Base-by-base conservation (phyloP, 1,140 invertebrate genomes). In the Drosophila elegans region DNA sequence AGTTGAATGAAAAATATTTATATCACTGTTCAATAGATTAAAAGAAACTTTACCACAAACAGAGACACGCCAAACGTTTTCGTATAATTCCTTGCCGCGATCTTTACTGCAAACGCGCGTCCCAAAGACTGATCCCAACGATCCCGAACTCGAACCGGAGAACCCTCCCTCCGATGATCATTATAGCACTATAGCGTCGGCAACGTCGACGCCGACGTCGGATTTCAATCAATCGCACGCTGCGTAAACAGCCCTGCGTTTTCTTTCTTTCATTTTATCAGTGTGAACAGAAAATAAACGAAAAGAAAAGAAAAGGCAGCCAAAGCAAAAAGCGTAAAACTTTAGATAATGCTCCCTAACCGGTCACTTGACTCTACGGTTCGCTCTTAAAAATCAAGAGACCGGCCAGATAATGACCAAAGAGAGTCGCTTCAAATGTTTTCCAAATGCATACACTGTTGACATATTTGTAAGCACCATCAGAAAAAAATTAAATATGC, bases 71-170 rank as follows among this genome's bases (percentile, higher is more conserved):
- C 6, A 1, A 4, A 10, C 2, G 11, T 39, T 29, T 44, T 13
- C 16, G 34, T n/a, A 4, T n/a, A 48, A 29, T 76, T 45, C 41
- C 29, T n/a, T 42, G 32, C 38, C 64, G 54, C 82, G 82, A 73
- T 83, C 84, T 69, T 59, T 42, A 78, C 76, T 41, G 44, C 60
- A 51, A 62, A 63, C 62, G 62, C 61, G 63, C 84, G 59, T 49
- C 45, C 71, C 84, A 83, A 45, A 67, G 63, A 88, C 83, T 86
- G 83, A 88, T 88, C 71, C 59, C 67, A 72, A 27, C 60, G 42
- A 67, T 61, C 55, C 52, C 21, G 63, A 74, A 82, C 74, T 74
- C 69, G 64, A 84, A 66, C 38, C 55, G 49, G 55, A 78, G 45
- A 72, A 74, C 72, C 69, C 59, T 63, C 57, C 57, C 57, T 41